A percentile compares a stretch with the other conserved stretches of the same genome.
phyloP scores from a whole-genome alignment of 2,113 vertebrate species.

The Chiloscyllium plagiosum region DNA sequence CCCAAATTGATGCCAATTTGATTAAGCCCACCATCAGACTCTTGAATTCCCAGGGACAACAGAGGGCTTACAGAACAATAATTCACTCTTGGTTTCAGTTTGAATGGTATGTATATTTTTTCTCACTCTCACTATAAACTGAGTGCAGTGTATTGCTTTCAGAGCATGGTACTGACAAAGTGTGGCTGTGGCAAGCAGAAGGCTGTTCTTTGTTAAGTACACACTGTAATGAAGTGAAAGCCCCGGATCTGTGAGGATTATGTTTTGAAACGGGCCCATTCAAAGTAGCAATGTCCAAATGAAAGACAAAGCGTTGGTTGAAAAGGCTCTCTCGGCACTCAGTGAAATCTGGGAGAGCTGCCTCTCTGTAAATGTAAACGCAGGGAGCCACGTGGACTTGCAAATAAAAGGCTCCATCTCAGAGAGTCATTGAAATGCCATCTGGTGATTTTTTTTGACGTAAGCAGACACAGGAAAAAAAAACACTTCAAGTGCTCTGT shows the following conservation, averaged over 20 bases:
- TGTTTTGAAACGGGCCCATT: conserved; percentile 45
- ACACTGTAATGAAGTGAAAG: not conserved
- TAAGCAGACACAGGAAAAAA: conserved; percentile 59
- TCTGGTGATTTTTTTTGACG: conserved; percentile 63
- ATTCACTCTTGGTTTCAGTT: not conserved
- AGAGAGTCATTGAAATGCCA: conserved; percentile 58
- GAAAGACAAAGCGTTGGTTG: conserved; percentile 40
- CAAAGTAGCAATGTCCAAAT: conserved; percentile 42
- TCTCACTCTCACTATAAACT: not conserved
- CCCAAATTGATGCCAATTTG: not conserved
- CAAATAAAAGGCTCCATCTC: conserved; percentile 66
- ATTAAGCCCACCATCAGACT: too few species aligned
- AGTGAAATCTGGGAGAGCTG: conserved; percentile 41
- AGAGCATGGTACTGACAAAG: not conserved
- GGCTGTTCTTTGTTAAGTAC: not conserved
- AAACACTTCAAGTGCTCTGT: conserved; percentile 45
- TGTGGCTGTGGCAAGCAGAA: not conserved
- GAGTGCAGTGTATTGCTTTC: not conserved
- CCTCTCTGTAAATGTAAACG: conserved; percentile 57
- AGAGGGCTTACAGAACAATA: not conserved
- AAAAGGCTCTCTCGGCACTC: conserved; percentile 39
- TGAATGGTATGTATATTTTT: not conserved
- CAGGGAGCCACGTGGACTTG: conserved; percentile 49
- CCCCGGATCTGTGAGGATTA: not conserved
- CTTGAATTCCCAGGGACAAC: not conserved